These are phyloP conservation scores for Exephanes ischioxanthus DNA, from an alignment of 2,888 invertebrate genomes.

Conservation along the genomic window DNA sequence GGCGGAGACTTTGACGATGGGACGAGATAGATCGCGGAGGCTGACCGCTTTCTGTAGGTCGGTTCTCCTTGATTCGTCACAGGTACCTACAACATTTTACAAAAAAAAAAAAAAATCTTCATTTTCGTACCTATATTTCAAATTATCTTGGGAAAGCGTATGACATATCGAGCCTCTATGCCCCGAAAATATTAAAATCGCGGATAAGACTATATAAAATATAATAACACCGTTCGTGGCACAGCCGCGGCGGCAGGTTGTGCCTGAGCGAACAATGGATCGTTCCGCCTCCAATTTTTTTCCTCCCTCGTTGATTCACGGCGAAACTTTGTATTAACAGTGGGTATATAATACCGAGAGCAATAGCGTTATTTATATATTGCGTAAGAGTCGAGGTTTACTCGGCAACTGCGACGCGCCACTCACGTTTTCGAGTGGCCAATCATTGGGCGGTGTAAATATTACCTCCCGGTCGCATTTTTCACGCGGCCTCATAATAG, in stretches of 20 bases:
- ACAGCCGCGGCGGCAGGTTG: conserved; percentile 58
- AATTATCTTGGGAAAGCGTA: too few species aligned
- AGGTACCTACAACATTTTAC: neutral
- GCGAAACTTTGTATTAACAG: conserved; percentile 57
- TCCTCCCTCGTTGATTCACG: conserved; percentile 68
- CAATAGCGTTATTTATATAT: conserved; percentile 47
- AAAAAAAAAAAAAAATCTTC: too few species aligned
- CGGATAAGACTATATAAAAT: conserved; percentile 43
- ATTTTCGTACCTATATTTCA: too few species aligned
- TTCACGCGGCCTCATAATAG: neutral
- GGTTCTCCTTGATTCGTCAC: neutral
- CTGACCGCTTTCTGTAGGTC: neutral
- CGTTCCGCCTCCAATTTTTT: conserved; percentile 71
- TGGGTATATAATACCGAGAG: conserved; percentile 37
- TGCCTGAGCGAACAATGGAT: conserved; percentile 71
- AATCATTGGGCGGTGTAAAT: neutral
- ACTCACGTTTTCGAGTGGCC: neutral
- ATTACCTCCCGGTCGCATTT: neutral
- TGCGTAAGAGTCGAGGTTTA: conserved; percentile 47
- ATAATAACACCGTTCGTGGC: neutral
- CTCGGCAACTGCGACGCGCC: neutral
- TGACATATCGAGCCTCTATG: conserved; percentile 44
- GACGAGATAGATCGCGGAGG: conserved; percentile 58
- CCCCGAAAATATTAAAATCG: conserved; percentile 56
- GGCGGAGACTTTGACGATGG: neutral